Evolutionary conservation across 2,888 invertebrate genomes (phyloP).

Genomic region (Ornithoptera priamus): DNA sequence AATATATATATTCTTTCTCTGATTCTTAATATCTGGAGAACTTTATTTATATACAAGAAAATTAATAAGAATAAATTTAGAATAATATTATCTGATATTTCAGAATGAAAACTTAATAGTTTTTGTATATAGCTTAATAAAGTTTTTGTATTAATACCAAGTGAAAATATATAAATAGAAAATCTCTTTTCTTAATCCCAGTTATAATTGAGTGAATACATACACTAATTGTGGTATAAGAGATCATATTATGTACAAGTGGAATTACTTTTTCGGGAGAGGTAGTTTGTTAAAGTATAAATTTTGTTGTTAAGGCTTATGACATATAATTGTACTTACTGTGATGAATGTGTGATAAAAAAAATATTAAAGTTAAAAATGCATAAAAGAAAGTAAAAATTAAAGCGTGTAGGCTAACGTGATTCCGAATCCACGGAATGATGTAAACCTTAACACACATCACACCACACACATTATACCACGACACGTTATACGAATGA

Average conservation of each 20-base stretch:
- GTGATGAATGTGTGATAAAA: background rate
- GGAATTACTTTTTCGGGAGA: background rate
- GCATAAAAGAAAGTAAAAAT: background rate
- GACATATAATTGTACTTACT: constrained; percentile 14
- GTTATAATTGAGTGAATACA: too few relatives aligned
- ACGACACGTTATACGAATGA: constrained; percentile 45
- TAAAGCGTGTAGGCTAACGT: constrained; percentile 9
- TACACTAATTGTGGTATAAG: too few relatives aligned
- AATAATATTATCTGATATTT: too few relatives aligned
- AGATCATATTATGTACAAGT: background rate
- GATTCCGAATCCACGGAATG: constrained; percentile 12
- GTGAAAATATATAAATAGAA: too few relatives aligned
- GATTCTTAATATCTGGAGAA: too few relatives aligned
- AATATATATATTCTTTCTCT: too few relatives aligned
- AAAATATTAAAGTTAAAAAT: background rate
- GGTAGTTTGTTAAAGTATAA: background rate
- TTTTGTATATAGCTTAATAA: too few relatives aligned
- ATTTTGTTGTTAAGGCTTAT: background rate
- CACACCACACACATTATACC: constrained; percentile 47
- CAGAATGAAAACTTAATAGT: too few relatives aligned
- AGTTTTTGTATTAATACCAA: too few relatives aligned
- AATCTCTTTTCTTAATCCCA: too few relatives aligned
- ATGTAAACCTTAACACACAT: constrained; percentile 23
- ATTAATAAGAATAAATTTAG: too few relatives aligned
- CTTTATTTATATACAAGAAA: too few relatives aligned